Percentiles rank a stretch among this genome's conserved stretches.
phyloP scores from a whole-genome alignment of 1,140 invertebrate species.

The Aplysia californica region DNA sequence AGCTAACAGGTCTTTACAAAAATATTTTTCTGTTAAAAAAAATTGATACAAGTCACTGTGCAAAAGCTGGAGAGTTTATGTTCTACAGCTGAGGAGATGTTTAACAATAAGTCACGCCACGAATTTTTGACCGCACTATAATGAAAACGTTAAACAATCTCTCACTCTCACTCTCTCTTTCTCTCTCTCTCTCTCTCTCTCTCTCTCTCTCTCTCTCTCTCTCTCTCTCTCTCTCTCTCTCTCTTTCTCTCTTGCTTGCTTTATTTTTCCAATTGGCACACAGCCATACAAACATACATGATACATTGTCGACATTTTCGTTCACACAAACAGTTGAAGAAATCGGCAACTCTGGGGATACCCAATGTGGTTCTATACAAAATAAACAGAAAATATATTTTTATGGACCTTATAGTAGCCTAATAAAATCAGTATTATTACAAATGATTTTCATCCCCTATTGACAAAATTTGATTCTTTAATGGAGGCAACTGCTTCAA shows the following conservation, averaged over 20 bases:
- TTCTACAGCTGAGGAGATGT: background rate
- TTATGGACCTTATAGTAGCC: background rate
- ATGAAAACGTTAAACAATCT: background rate
- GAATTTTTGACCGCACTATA: background rate
- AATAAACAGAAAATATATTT: background rate
- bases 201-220: slow-evolving; percentile 5
- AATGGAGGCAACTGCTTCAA: too few relatives aligned
- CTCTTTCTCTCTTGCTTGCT: slow-evolving; percentile 7
- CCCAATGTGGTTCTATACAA: background rate
- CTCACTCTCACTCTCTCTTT: background rate
- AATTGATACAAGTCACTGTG: background rate
- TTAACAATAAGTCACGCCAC: background rate
- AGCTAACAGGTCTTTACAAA: too few relatives aligned
- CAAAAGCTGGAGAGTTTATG: background rate
- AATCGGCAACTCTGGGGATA: background rate
- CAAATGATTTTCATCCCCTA: too few relatives aligned
- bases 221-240: slow-evolving; percentile 10
- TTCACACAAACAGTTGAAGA: background rate
- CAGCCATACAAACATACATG: background rate
- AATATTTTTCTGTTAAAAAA: too few relatives aligned
- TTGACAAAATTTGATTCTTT: too few relatives aligned
- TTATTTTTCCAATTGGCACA: background rate
- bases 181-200: background rate
- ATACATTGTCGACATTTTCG: background rate
- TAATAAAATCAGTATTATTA: background rate